Evolutionary conservation across 2,888 invertebrate species (phyloP), one percentile per base, ranked within the genome.

Genomic region (Junonia oenone): DNA sequence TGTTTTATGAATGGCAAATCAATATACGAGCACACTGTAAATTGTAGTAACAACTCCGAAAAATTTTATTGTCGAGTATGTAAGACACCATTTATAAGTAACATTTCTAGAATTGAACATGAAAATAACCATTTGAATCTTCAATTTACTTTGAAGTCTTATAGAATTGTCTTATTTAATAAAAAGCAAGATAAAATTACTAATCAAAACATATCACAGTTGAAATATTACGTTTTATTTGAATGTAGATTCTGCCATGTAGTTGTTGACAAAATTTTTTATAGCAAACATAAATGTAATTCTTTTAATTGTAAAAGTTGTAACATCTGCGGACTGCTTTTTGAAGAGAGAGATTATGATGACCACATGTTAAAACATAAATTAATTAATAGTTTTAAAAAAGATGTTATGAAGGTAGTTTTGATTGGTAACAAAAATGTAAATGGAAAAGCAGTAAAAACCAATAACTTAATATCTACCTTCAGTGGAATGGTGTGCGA

Each of bases 221-320:
- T 49, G 17, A 59, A 64, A 54, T 52, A 64, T 40, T 81, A 75
- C 62, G 63, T 77, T 51, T 61, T 86, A 45, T 80, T 78, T 62
- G 74, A 78, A 66, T 86, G 86, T 64, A 77, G 85, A 69, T 75
- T 69, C 50, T 86, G 86, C 58, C 64, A 72, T 46, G 73, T 66
- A 0, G 56, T 76, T 37, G 67, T 81, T 37, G 76, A 82, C 57
- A 76, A 72, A 60, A 66, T 55, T 43, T 61, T 63, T 19, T 63
- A 65, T 38, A 51, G 53, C 9, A 45, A 48, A 58, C 82, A 83
- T 54, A 33, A 62, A 58, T 86, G 86, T 67, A 64, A 68, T 58
- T 40, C 45, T 19, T 61, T 58, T 13, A 59, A 66, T 48, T 67
- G 76, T 51, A 68, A 63, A 59, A 71, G 72, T 62, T 86, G 86